Percentiles rank a stretch among this genome's conserved stretches.
Evolutionary conservation across 2,888 invertebrate species (phyloP).

Genomic region (Mayetiola destructor): DNA sequence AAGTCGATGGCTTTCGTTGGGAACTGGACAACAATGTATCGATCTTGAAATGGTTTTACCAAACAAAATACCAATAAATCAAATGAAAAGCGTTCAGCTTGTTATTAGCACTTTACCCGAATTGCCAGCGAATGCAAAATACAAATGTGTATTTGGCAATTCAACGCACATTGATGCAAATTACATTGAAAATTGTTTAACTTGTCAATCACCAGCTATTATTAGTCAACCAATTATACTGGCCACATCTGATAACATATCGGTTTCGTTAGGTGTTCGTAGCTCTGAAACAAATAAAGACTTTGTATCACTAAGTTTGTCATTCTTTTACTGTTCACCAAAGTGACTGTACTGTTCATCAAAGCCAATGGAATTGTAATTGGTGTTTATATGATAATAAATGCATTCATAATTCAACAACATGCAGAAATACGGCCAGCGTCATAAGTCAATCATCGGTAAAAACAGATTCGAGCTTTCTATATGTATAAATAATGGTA

Average conservation of each 20-base stretch:
- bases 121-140: slow-evolving; percentile 76
- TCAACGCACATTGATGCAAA: slow-evolving; percentile 79
- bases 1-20: slow-evolving; percentile 80
- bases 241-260: slow-evolving; percentile 65
- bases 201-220: slow-evolving; percentile 69
- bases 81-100: slow-evolving; percentile 70
- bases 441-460: slow-evolving; percentile 54
- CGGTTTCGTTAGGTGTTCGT: slow-evolving; percentile 76
- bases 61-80: slow-evolving; percentile 76
- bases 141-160: slow-evolving; percentile 80
- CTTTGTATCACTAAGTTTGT: slow-evolving; percentile 83
- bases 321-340: slow-evolving; percentile 62
- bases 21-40: slow-evolving; percentile 85
- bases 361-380: slow-evolving; percentile 88
- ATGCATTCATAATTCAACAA: slow-evolving; percentile 76
- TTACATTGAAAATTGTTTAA: slow-evolving; percentile 67
- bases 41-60: slow-evolving; percentile 87
- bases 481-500: not conserved
- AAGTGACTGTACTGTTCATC: slow-evolving; percentile 47
- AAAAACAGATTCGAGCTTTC: slow-evolving; percentile 26
- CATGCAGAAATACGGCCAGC: slow-evolving; percentile 57
- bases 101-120: slow-evolving; percentile 81
- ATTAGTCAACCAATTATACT: slow-evolving; percentile 60
- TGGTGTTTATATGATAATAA: slow-evolving; percentile 97
- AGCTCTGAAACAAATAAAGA: slow-evolving; percentile 84